phyloP scores from a whole-genome alignment of 2,113 vertebrate genomes.

The Rutilus rutilus region DNA sequence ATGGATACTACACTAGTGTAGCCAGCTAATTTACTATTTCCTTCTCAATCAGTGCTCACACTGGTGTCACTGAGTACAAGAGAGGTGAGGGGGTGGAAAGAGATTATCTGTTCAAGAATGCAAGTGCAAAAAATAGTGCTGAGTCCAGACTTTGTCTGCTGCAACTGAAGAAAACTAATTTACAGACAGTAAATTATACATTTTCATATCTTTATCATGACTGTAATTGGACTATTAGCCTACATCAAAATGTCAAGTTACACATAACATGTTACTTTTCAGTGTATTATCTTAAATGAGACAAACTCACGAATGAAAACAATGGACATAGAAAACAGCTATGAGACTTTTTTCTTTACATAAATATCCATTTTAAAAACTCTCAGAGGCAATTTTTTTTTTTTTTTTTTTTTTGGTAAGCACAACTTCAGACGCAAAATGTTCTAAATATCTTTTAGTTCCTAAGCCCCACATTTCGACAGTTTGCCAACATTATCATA shows the following conservation, averaged over 20 bases:
- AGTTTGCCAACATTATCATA: background rate
- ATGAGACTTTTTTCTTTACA: background rate
- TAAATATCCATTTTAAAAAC: background rate
- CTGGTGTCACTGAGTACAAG: conserved; percentile 14
- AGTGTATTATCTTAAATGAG: background rate
- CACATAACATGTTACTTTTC: background rate
- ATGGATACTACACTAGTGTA: background rate
- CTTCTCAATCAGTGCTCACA: conserved; percentile 2
- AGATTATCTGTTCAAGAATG: conserved; percentile 36
- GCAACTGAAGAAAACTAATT: background rate
- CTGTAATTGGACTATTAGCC: background rate
- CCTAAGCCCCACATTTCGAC: background rate
- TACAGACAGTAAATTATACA: background rate
- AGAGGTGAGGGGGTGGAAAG: conserved; percentile 31
- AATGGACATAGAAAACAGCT: background rate
- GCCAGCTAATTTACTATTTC: background rate
- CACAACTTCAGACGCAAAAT: background rate
- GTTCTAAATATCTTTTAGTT: background rate
- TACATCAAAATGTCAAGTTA: background rate
- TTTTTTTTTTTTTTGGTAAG: too few species aligned
- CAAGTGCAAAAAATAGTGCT: background rate
- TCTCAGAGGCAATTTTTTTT: background rate
- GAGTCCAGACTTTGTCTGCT: conserved; percentile 10
- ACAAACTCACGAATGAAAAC: background rate
- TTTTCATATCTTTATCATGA: background rate